Percentiles rank a stretch among this genome's conserved stretches.
Conservation (phyloP, 2,888 invertebrate species). For the Tanypteryx hageni region DNA sequence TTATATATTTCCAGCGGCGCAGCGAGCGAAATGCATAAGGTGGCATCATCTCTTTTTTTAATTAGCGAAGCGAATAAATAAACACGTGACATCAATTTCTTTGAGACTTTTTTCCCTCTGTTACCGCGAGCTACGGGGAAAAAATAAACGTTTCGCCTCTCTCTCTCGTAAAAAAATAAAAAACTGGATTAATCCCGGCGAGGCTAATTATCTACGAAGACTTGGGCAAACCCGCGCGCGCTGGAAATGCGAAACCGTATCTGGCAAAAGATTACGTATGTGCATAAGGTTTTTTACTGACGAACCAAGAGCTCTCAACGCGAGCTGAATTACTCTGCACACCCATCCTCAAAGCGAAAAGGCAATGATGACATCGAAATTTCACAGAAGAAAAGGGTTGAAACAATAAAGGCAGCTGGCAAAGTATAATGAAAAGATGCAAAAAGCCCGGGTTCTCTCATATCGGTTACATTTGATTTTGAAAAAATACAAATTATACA, state of each 20-base stretch:
- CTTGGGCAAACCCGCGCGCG: not conserved
- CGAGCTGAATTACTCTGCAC: not conserved
- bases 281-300: not conserved
- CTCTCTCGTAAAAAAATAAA: not conserved
- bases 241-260: not conserved
- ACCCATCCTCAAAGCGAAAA: not conserved
- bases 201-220: constrained; percentile 19
- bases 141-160: not conserved
- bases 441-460: too few relatives aligned
- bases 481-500: too few relatives aligned
- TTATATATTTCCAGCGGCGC: not conserved
- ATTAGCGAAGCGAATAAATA: not conserved
- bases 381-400: not conserved
- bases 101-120: not conserved
- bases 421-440: too few relatives aligned
- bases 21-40: not conserved
- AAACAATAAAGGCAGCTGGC: not conserved
- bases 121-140: not conserved
- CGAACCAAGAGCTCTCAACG: not conserved
- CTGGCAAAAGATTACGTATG: not conserved
- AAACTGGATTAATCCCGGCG: not conserved
- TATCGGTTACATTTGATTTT: too few relatives aligned
- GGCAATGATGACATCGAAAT: not conserved
- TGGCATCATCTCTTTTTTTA: not conserved
- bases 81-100: not conserved